Conservation (phyloP, 2,113 vertebrate genomes). For the Elgaria multicarinata region DNA sequence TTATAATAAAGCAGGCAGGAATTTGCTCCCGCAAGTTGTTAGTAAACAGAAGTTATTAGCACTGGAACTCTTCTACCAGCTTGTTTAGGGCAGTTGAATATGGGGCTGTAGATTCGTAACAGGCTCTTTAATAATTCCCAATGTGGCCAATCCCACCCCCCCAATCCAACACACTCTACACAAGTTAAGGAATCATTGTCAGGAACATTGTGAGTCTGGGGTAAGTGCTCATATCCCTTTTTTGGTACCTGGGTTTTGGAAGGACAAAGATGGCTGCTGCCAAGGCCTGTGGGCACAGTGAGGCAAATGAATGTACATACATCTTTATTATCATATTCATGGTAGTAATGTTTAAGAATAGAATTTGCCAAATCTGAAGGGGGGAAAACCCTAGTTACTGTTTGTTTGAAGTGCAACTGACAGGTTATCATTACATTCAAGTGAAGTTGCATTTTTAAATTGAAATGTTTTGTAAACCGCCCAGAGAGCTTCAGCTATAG, state of each 20-base stretch:
- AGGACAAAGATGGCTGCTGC: not conserved
- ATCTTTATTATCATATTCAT: not conserved
- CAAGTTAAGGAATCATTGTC: not conserved
- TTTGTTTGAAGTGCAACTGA: not conserved
- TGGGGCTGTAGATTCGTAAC: not conserved
- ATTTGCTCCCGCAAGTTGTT: not conserved
- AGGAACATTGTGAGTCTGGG: not conserved
- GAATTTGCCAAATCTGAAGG: not conserved
- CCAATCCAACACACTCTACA: no score
- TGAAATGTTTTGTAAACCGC: no score
- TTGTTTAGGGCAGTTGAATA: not conserved
- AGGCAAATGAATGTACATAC: not conserved
- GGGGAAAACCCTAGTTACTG: not conserved
- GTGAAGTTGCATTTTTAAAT: not conserved
- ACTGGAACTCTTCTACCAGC: slow-evolving; percentile 35
- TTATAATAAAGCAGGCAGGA: not conserved
- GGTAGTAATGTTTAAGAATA: not conserved
- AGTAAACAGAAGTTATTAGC: slow-evolving; percentile 28
- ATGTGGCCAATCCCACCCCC: not conserved
- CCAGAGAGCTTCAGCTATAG: no score
- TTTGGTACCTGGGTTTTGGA: not conserved
- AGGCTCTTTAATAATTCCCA: not conserved
- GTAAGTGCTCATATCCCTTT: not conserved
- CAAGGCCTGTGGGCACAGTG: not conserved
- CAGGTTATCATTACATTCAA: not conserved